Percentiles rank a stretch among this genome's conserved stretches.
These are phyloP conservation scores for Sinella curviseta DNA, from an alignment of 1,140 invertebrate genomes.

Conservation along the genomic window DNA sequence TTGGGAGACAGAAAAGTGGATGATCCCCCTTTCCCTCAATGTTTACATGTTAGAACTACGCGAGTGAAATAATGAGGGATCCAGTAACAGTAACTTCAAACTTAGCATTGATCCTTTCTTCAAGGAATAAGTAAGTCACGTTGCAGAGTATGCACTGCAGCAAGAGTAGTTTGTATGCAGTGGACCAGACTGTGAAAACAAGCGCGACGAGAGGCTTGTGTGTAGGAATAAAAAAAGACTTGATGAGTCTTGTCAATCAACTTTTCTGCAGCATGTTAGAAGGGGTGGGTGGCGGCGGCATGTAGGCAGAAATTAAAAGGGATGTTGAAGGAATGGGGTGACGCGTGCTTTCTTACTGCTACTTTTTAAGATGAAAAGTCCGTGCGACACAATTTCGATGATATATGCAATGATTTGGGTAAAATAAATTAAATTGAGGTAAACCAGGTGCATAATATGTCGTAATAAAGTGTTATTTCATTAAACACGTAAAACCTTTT, in stretches of 20 bases:
- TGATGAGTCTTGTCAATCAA: constrained; percentile 8
- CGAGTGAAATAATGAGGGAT: not conserved
- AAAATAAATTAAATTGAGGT: too few relatives aligned
- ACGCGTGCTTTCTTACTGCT: not conserved
- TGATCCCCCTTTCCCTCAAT: not conserved
- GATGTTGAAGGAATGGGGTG: not conserved
- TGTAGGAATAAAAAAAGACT: too few relatives aligned
- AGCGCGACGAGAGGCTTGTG: too few relatives aligned
- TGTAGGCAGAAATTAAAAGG: not conserved
- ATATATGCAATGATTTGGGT: too few relatives aligned
- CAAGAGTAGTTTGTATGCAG: too few relatives aligned
- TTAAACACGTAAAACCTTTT: too few relatives aligned
- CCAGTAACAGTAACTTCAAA: not conserved
- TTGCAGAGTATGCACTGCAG: not conserved
- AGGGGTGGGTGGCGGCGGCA: not conserved
- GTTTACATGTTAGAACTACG: not conserved
- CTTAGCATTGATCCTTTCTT: not conserved
- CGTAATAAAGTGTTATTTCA: too few relatives aligned
- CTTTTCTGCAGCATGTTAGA: not conserved
- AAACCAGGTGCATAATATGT: too few relatives aligned
- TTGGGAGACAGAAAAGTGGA: not conserved
- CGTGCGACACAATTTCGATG: too few relatives aligned
- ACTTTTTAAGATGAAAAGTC: too few relatives aligned
- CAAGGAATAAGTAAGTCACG: not conserved
- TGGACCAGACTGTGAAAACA: too few relatives aligned